Evolutionary conservation across 1,140 invertebrate genomes (phyloP).

Genomic region (Euura saliciscinereae): DNA sequence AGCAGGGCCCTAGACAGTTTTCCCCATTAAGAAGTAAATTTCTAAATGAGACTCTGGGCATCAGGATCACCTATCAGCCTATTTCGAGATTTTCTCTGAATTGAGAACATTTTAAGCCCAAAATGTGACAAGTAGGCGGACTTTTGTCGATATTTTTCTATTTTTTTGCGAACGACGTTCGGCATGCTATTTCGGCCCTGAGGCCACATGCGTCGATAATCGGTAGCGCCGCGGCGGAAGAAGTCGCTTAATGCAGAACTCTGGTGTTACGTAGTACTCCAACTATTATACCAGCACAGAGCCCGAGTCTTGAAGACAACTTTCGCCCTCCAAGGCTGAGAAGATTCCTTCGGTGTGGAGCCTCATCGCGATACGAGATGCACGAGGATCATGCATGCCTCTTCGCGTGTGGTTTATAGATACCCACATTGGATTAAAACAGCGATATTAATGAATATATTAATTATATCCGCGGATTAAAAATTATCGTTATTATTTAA

Average conservation of each 20-base stretch:
- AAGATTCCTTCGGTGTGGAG: slow-evolving; percentile 43
- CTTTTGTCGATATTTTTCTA: no score
- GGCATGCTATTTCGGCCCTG: not conserved
- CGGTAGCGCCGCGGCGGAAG: not conserved
- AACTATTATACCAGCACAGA: not conserved
- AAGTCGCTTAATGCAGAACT: not conserved
- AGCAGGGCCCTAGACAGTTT: no score
- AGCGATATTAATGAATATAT: not conserved
- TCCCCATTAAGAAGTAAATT: no score
- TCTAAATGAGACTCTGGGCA: no score
- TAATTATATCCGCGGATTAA: no score
- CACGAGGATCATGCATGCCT: not conserved
- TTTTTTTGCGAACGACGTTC: not conserved
- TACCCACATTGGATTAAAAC: not conserved
- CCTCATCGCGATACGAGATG: slow-evolving; percentile 31
- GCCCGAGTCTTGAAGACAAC: slow-evolving; percentile 40
- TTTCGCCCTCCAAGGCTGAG: slow-evolving; percentile 59
- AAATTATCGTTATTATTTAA: no score
- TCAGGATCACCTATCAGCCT: no score
- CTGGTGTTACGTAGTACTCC: not conserved
- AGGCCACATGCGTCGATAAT: not conserved
- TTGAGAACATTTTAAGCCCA: no score
- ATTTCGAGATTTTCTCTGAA: no score
- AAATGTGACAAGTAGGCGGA: no score
- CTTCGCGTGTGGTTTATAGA: not conserved